Evolutionary conservation across 92 coral and sea anemone species (phyloP).

Genomic region (Palythoa grandis): DNA sequence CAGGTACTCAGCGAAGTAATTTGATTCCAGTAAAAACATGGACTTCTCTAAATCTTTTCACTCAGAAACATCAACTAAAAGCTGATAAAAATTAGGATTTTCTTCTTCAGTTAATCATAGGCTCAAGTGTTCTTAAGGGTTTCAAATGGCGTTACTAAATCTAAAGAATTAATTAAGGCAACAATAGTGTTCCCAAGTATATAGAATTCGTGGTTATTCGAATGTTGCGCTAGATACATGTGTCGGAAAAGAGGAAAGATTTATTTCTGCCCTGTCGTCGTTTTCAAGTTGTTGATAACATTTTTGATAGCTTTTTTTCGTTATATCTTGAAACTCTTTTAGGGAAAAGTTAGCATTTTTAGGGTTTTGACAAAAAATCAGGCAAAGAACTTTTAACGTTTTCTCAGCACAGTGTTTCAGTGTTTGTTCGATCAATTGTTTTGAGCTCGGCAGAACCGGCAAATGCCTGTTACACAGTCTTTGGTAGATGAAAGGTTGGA

Average conservation of each 20-base stretch:
- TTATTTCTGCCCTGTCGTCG: neutral
- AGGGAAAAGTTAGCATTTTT: neutral
- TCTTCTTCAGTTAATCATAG: conserved; percentile 7
- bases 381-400: neutral
- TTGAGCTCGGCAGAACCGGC: neutral
- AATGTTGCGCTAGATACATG: neutral
- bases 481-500: neutral
- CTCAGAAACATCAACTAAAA: neutral
- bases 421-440: neutral
- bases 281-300: conserved; percentile 19
- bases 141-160: neutral
- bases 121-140: neutral
- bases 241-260: neutral
- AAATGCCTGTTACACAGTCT: neutral
- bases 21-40: neutral
- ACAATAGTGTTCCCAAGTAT: neutral
- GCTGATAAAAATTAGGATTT: neutral
- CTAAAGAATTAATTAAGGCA: neutral
- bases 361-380: neutral
- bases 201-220: neutral
- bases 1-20: neutral
- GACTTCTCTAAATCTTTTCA: neutral
- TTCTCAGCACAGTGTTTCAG: neutral
- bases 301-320: neutral
- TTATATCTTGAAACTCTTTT: neutral